Evolutionary conservation across 2,888 invertebrate species (phyloP), one percentile per base, ranked within the genome.

Genomic region (Drosophila emarginata): DNA sequence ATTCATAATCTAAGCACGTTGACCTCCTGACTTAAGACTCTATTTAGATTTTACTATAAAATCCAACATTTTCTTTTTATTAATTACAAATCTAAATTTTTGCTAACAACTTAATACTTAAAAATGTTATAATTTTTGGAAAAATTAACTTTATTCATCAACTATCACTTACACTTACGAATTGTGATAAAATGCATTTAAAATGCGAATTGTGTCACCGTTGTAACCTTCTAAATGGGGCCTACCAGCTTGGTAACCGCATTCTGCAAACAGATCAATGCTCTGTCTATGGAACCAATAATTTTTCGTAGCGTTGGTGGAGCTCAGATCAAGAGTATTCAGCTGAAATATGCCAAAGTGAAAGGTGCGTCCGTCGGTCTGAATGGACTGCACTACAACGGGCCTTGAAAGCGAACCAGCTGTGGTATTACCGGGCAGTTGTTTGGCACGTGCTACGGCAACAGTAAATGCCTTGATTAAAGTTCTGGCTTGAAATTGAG

Each of bases 311-410:
- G 45, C n/a, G 23, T 57, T 74, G 18, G 59, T 61, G 0, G 93
- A 93, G 75, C 93, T 92, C 2, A 96, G 91, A 90, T 96, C 94
- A 37, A 97, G 92, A 0, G 96, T 96, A 85, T 97, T 97, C 12
- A 98, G 92, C 91, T 98, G 97, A 66, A 96, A 94, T 15, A 97
- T 94, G 4, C 96, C 95, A 89, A 98, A 97, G 89, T 97, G 95
- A 89, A 96, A 96, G 45, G 93, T 92, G 77, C 94, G 93, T 0
- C 97, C 96, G 89, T 97, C 95, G 3, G 96, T 95, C 79, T 97
- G 96, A 75, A 98, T 93, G 88, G 95, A 95, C 90, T 98, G 98
- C 2, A 97, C 92, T 50, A 95, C 94, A 60, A 98, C 93, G 4
- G 98, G 98, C 83, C 95, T 93, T 1, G 96, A 95, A 39, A 97